Conservation (phyloP, 2,888 invertebrate species). For the Nebria salina region DNA sequence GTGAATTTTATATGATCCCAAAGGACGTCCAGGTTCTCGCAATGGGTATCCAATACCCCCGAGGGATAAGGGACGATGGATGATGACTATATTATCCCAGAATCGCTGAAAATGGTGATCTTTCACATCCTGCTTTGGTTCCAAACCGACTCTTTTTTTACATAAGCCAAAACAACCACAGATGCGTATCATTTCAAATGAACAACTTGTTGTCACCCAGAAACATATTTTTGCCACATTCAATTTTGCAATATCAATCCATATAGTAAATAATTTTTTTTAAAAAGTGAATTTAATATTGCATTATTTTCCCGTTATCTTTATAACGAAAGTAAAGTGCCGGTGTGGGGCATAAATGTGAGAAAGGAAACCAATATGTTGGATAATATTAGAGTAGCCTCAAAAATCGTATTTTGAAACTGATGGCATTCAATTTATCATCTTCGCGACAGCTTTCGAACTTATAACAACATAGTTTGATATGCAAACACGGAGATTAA, state of each 20-base stretch:
- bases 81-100: constrained; percentile 1
- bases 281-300: neutral
- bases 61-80: neutral
- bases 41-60: neutral
- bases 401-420: constrained; percentile 35
- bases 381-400: constrained; percentile 32
- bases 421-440: constrained; percentile 43
- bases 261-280: too few species aligned
- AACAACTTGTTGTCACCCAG: neutral
- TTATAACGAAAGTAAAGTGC: neutral
- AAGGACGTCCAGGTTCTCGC: neutral
- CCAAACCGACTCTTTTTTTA: neutral
- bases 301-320: neutral
- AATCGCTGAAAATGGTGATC: constrained; percentile 1
- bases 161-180: neutral
- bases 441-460: constrained; percentile 32
- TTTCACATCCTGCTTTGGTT: neutral
- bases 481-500: constrained; percentile 43
- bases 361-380: constrained; percentile 33
- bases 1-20: neutral
- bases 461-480: constrained; percentile 42
- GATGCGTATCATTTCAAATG: neutral
- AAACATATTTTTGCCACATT: neutral
- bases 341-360: neutral
- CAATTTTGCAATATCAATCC: too few species aligned